Base-by-base conservation (phyloP, 2,888 invertebrate species). In the Lasioglossum villosulum region DNA sequence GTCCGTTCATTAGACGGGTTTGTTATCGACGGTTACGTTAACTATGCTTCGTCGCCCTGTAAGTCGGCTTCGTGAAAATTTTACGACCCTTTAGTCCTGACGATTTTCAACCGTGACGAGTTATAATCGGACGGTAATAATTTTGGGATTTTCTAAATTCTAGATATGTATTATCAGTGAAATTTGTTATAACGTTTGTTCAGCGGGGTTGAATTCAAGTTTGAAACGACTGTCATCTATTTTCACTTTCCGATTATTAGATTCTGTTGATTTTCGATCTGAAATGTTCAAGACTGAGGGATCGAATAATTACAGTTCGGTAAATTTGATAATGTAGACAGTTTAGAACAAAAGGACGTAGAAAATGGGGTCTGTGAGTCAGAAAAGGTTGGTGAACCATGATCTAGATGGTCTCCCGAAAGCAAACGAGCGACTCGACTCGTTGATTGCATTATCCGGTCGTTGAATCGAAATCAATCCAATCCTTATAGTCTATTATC, bases 1-100 rank as follows among this genome's bases (percentile, higher is more conserved):
- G 77, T 77, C 19, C 70, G 80, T 45, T 81, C 77, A 81, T 81
- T 81, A 81, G 80, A 81, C 77, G 77, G 77, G 56, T 74, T 75
- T 70, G 74, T 82, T 80, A 80, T 80, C 82, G 82, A 82, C 82
- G 80, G 80, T 4, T 70, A 80, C 74, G 79, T 82, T 80, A 81
- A 81, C 71, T 45, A 16, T 45, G 82, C 45, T 68, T 42, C 66
- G 73, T 27, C 56, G 77, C 72, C 42, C 63, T 48, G 27, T 52
- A 73, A 42, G 34, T 66, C 19, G 37, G 27, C 48, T 16, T 56
- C 56, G 74, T 82, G 45, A 82, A 82, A 80, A 75, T 80, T 80
- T 27, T 34, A 79, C 45, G 45, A 37, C 23, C 23, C 23, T 27
- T 66, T 37, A 23, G 42, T 52, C 23, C 52, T 5, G 12, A 30